These are phyloP conservation scores for Brachymystax lenok DNA, from an alignment of 2,797 vertebrate genomes.

Conservation along the genomic window DNA sequence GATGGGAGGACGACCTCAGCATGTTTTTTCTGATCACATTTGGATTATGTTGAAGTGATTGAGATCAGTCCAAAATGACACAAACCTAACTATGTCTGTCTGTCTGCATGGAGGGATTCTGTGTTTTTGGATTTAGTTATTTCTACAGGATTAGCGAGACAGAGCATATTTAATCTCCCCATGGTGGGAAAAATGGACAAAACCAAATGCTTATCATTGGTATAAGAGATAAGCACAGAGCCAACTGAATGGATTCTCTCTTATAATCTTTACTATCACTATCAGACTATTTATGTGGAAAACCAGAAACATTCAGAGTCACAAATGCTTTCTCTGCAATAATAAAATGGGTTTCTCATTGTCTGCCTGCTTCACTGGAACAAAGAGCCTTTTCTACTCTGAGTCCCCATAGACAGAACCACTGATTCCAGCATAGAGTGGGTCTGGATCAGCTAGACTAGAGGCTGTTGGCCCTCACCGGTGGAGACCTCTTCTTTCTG, in stretches of 20 bases:
- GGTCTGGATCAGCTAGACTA: neutral
- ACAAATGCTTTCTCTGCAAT: too few species aligned
- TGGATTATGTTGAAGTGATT: conserved; percentile 14
- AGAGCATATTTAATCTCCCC: conserved; percentile 25
- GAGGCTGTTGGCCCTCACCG: conserved; percentile 73
- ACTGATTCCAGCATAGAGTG: neutral
- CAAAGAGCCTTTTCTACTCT: too few species aligned
- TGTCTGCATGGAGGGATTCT: neutral
- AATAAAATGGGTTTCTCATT: too few species aligned
- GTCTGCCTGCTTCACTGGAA: too few species aligned
- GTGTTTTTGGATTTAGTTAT: too few species aligned
- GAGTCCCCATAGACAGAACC: neutral
- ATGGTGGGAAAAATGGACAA: conserved; percentile 1
- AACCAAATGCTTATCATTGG: conserved; percentile 5
- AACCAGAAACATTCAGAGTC: too few species aligned
- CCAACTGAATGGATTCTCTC: neutral
- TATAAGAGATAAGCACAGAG: conserved; percentile 4
- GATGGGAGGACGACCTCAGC: conserved; percentile 42
- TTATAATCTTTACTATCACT: neutral
- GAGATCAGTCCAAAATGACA: conserved; percentile 16
- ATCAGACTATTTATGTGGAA: neutral
- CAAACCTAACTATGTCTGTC: neutral
- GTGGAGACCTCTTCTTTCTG: conserved; percentile 80
- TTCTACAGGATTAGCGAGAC: too few species aligned
- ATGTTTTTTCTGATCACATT: conserved; percentile 24